phyloP scores from a whole-genome alignment of 23 tunicate species.

The Aplidium turbinatum region DNA sequence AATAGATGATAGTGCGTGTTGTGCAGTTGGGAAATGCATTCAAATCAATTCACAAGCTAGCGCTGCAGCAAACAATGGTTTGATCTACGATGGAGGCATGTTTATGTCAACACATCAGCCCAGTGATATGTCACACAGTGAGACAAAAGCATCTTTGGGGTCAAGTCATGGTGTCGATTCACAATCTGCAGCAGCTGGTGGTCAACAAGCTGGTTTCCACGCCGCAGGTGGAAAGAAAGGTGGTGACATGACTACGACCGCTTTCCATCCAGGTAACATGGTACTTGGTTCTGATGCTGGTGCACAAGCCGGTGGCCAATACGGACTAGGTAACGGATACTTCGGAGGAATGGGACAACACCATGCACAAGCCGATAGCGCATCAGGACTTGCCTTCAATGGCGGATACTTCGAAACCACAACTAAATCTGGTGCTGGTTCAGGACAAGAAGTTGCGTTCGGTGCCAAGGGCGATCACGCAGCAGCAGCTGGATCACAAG shows the following conservation, averaged over 20 bases:
- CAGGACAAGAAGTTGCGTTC: conserved; percentile 11
- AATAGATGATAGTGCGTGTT: conserved; percentile 49
- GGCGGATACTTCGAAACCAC: conserved; percentile 21
- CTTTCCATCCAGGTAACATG: conserved; percentile 25
- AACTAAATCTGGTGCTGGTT: conserved; percentile 24
- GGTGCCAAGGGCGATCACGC: conserved; percentile 8
- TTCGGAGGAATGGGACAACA: conserved; percentile 30
- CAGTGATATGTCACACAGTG: background rate
- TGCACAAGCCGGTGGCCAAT: conserved; percentile 5
- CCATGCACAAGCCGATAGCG: conserved; percentile 5
- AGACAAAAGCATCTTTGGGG: conserved; percentile 10
- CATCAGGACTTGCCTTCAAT: conserved; percentile 6
- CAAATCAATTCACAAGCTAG: background rate
- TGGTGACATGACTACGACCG: conserved; percentile 16
- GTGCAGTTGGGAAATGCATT: conserved; percentile 72
- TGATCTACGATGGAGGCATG: conserved; percentile 1
- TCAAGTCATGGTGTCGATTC: conserved; percentile 8
- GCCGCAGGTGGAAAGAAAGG: conserved; percentile 42
- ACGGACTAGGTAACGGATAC: background rate
- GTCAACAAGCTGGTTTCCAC: conserved; percentile 8
- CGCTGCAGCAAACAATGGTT: background rate
- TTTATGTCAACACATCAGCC: background rate
- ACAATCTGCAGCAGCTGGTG: conserved; percentile 12
- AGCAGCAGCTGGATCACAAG: conserved; percentile 7
- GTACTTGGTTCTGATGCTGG: conserved; percentile 16